These are phyloP conservation scores for Gopherus evgoodei DNA, from an alignment of 2,113 vertebrate genomes.

Conservation along the genomic window DNA sequence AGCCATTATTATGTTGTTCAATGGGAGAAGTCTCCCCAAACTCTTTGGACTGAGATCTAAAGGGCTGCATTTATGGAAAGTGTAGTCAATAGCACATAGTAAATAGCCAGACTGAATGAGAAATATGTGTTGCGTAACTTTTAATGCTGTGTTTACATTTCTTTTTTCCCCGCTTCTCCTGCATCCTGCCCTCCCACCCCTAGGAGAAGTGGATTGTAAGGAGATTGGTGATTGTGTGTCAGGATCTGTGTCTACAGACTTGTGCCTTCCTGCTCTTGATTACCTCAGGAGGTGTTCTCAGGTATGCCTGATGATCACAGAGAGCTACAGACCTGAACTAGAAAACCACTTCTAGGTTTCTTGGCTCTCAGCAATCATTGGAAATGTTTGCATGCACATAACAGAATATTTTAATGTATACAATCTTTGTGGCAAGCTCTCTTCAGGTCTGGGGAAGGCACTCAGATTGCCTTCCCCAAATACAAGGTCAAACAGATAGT, in stretches of 20 bases:
- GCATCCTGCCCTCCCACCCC: slow-evolving; percentile 7
- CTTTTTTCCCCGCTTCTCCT: not conserved
- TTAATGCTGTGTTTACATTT: not conserved
- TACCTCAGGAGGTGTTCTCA: slow-evolving; percentile 96
- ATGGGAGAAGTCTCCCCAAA: not conserved
- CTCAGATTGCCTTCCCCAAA: not conserved
- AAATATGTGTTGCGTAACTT: not conserved
- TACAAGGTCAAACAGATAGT: not conserved
- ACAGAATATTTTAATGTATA: not conserved
- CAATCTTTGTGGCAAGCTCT: not conserved
- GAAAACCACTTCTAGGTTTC: not conserved
- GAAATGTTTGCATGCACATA: not conserved
- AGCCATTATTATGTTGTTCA: not conserved
- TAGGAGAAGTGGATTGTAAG: slow-evolving; percentile 94
- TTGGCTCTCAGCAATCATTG: not conserved
- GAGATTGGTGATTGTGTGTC: slow-evolving; percentile 92
- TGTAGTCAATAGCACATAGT: not conserved
- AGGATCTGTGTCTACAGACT: slow-evolving; percentile 89
- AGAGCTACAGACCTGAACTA: not conserved
- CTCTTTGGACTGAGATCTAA: not conserved
- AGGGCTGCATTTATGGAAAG: not conserved
- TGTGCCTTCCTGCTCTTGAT: slow-evolving; percentile 95
- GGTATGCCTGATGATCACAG: slow-evolving; percentile 72
- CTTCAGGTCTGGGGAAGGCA: not conserved
- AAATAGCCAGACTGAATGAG: not conserved